Base-by-base conservation (phyloP, 1,140 invertebrate species). In the Musca vetustissima region DNA sequence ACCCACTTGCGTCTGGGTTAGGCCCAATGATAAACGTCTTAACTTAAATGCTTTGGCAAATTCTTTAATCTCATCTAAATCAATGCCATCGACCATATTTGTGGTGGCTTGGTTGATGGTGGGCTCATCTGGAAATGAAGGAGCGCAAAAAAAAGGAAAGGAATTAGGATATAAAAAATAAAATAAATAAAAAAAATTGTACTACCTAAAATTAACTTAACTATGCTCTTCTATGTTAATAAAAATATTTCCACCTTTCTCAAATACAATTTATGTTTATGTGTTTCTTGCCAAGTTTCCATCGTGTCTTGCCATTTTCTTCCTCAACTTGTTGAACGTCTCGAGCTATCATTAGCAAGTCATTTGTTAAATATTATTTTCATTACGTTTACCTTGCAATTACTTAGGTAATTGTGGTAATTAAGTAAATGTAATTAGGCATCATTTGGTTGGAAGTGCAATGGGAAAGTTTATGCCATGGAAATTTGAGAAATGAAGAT, bases 11-110 rank as follows among this genome's bases (percentile, higher is more conserved):
- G 96, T 98, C 84, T 98, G 96, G 15, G 97, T 98, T 57, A 98
- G 86, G 32, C 97, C 97, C 69, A 98, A 84, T 14, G 95, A 96
- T 57, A 98, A 86, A 69, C 96, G 89, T 32, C 95, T 88, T 55
- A 98, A 88, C 84, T 98, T 98, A 84, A 98, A 98, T 36, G 93
- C 94, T 87, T 97, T 97, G 55, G 96, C 96, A 86, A 98, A 98
- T 85, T 98, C 96, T 85, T 97, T 97, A 76, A 98, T 98, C 85
- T 98, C 96, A 82, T 98, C 96, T 74, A 98, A 84, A 83, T 98
- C 96, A 70, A 98, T 96, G 48, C 96, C 96, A 81, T 98, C 96
- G 0, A 98, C 95, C 61, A 97, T 92, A 81, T 96, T 97, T 75
- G 92, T 94, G 71, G 92, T 94, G 47, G 93, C 92, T 84, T 96